Base-by-base conservation (phyloP, 2,888 invertebrate genomes). In the Tillus elongatus region DNA sequence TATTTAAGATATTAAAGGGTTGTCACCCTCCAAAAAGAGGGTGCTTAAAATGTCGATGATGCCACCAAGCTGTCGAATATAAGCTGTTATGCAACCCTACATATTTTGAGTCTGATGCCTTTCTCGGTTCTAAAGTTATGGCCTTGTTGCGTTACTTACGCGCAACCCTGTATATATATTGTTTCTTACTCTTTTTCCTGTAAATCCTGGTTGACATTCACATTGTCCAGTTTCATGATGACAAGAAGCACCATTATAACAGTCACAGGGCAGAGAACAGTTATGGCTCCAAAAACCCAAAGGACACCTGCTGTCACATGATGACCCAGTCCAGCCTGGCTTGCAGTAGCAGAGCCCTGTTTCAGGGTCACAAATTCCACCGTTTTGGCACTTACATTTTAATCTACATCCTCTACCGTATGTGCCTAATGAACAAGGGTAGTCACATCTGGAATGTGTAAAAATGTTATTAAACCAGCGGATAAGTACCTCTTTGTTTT, bases 341-440 rank as follows among this genome's bases (percentile, higher is more conserved):
- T 80, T 77, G 57, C 90, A 90, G 56, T 76, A 76, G 56, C 90
- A 90, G 40, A 74, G 70, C 1, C 90, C 90, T 1, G 75, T 81
- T 37, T 79, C 76, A 12, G 85, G 83, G 60, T 84, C 80, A 58
- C 91, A 91, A 8, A 78, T 77, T 2, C 88, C 89, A 12, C 78
- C 84, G 57, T 92, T 92, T 49, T 89, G 89, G 57, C 93, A 93
- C 43, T 82, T 79, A 56, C 93, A 93, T n/a, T 81, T 76, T 28
- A 77, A 77, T 50, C 77, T 75, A 56, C 93, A 93, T 45, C 78
- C 73, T 27, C 74, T 75, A 1, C 92, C 92, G 70, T 90, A 91
- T 44, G 75, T 83, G n/a, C 91, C 91, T 30, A 72, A 68, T 0
- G 85, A 85, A 57, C 88, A 88, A 36, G 73, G 68, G 54, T 82